Evolutionary conservation across 2,888 invertebrate species (phyloP).

Genomic region (Ochropleura leucogaster): DNA sequence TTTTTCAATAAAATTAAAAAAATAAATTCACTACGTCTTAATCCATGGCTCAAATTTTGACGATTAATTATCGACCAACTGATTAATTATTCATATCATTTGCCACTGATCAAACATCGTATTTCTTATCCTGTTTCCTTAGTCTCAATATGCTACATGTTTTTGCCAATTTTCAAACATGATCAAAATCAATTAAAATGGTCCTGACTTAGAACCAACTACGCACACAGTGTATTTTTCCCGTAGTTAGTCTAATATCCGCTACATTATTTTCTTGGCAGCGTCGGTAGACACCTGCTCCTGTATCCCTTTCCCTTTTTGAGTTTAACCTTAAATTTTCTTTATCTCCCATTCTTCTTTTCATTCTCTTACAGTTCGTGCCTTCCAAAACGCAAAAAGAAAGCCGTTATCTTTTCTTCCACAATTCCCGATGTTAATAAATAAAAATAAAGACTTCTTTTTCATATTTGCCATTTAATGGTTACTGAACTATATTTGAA

Average conservation of each 20-base stretch:
- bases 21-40: too few species aligned
- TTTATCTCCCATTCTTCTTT: background rate
- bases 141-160: too few species aligned
- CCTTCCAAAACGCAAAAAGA: background rate
- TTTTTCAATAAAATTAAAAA: too few species aligned
- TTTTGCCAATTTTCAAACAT: background rate
- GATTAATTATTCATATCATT: background rate
- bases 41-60: too few species aligned
- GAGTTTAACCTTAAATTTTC: background rate
- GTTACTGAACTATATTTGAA: too few species aligned
- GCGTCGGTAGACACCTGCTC: background rate
- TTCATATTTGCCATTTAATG: background rate
- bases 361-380: slow-evolving; percentile 2
- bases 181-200: background rate
- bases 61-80: too few species aligned
- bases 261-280: background rate
- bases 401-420: background rate
- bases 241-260: background rate
- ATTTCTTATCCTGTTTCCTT: too few species aligned
- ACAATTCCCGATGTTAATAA: slow-evolving; percentile 5
- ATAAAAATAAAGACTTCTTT: background rate
- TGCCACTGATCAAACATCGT: background rate
- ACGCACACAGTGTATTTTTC: background rate
- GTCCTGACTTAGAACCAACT: background rate
- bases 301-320: background rate